Percentiles rank a stretch among this genome's conserved stretches.
phyloP scores from a whole-genome alignment of 2,797 vertebrate genomes.

The Tapirus indicus region DNA sequence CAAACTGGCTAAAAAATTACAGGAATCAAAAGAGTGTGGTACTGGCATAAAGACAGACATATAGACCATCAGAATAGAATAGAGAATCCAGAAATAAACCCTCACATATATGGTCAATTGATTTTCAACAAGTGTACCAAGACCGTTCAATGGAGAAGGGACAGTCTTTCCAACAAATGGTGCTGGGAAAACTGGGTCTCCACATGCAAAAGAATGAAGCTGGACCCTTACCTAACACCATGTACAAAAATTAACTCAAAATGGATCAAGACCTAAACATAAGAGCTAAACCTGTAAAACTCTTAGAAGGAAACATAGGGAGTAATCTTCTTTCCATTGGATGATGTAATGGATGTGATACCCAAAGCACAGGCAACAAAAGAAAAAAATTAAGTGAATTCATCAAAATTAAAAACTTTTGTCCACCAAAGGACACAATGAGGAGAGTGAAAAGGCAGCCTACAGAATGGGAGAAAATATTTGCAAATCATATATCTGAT shows the following conservation, averaged over 20 bases:
- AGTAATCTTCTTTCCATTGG: not conserved
- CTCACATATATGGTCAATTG: not conserved
- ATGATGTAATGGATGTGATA: not conserved
- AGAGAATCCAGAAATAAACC: not conserved
- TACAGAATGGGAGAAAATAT: not conserved
- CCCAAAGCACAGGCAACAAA: not conserved
- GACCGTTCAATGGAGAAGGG: not conserved
- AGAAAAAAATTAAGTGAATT: not conserved
- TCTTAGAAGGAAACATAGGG: not conserved
- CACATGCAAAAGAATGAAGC: not conserved
- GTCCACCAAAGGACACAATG: not conserved
- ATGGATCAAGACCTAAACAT: not conserved
- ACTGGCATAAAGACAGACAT: not conserved
- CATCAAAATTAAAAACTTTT: not conserved
- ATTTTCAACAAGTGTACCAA: not conserved
- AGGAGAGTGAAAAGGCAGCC: not conserved
- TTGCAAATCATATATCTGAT: not conserved
- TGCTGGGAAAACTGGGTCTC: not conserved
- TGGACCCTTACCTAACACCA: not conserved
- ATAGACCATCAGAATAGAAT: not conserved
- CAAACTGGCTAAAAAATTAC: not conserved
- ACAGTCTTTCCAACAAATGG: not conserved
- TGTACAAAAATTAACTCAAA: slow-evolving; percentile 19
- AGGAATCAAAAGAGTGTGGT: not conserved
- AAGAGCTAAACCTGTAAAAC: not conserved